Evolutionary conservation across 1,140 invertebrate species (phyloP), one percentile per base, ranked within the genome.

Genomic region (Drosophila malerkotliana): DNA sequence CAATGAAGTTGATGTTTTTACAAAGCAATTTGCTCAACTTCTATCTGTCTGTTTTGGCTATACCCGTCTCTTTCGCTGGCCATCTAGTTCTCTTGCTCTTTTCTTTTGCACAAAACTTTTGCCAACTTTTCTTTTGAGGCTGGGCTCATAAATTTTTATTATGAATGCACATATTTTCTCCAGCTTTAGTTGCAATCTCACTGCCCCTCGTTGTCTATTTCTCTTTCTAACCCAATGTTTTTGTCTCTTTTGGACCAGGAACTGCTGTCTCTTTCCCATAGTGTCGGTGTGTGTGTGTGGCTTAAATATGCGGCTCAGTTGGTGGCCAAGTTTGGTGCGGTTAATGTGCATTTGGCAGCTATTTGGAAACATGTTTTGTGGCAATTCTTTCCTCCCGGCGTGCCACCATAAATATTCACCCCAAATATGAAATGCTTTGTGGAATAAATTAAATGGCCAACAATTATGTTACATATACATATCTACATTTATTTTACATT

Each of bases 1-100:
- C 52, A 69, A 71, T 71, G 52, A 71, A 71, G 67, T 71, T 71
- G 44, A 69, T 71, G 64, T 57, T 71, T 71, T 71, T 69, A 71
- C 64, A 52, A 57, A 69, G 67, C 67, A 69, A 71, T 69, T 71
- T 71, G 64, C 64, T 34, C 52, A 71, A 69, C 64, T 71, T 57
- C 32, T 39, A 15, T 48, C 26, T 39, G 32, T 18, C 30, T 41
- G 12, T 21, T 9, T 34, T 53, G 10, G 0, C 34, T 30, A n/a
- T 60, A 44, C 5, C 14, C 5, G 34, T 41, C 15, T 30, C 49
- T 56, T 24, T 57, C n/a, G 3, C 56, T 62, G 18, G 26, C 15
- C 34, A 37, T 37, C 34, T 37, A 34, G 7, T 26, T 28, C 10
- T 28, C 21, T 24, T 4, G n/a, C 28, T 21, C 32, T 57, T 34